Evolutionary conservation across 2,797 vertebrate species (phyloP), one percentile per base, ranked within the genome.

Genomic region (Danio albolineatus): DNA sequence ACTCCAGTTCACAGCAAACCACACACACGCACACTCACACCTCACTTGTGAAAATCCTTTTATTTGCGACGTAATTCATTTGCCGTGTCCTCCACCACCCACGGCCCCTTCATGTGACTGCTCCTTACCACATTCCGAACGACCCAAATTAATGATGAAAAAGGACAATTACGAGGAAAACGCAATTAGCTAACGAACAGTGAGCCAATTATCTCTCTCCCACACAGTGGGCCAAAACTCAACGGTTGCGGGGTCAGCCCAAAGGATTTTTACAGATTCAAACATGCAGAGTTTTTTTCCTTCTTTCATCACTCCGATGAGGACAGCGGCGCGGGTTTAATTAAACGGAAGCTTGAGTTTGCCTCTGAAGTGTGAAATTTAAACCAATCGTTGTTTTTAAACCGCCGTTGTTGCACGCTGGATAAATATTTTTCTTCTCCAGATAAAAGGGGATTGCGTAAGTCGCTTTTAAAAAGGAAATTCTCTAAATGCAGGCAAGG

Each of bases 101-200:
- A 72, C 77, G 2, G 39, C 19, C 67, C 38, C 48, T 79, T 72
- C 67, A 54, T 43, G 77, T 41, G 77, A 62, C 67, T 44, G 77
- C 66, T 79, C 57, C 39, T 79, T 64, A 79, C 67, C 7, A 10
- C 77, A 43, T 79, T 67, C 72, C 36, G 44, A 81, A 36, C 14
- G 46, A 62, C 19, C 46, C 46, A 61, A 76, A 76, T 81, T 17
- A 76, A 74, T 76, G 70, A 81, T 60, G 48, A 80, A 73, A 66
- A 73, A 76, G 78, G 70, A 81, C 49, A 59, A 69, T 78, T 64
- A 79, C 7, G 14, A 78, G 64, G 44, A 76, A 79, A 66, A 36
- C 16, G 13, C 82, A 79, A 82, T 82, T 82, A 82, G 76, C 70
- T 62, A 78, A 69, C 70, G 21, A 74, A 73, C 53, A 67, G 76